Percentiles rank a stretch among this genome's conserved stretches.
These are phyloP conservation scores for Ovibos moschatus DNA, from an alignment of 2,113 vertebrate genomes.

Conservation along the genomic window DNA sequence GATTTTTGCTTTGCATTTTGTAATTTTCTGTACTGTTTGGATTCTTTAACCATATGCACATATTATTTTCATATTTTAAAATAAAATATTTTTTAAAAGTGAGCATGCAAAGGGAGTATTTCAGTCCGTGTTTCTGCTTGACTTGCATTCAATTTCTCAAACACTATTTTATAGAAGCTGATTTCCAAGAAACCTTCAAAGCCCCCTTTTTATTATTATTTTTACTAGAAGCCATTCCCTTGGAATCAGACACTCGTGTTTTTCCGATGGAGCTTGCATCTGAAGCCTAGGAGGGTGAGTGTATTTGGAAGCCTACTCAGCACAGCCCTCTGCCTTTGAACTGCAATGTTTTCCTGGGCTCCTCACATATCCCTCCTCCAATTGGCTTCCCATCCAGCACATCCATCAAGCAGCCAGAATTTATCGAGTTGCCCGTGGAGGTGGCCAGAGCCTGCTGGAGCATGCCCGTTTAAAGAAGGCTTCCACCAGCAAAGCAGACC, in stretches of 20 bases:
- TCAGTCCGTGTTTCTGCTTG: slow-evolving; percentile 58
- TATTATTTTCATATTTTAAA: slow-evolving; percentile 62
- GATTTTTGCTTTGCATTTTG: slow-evolving; percentile 13
- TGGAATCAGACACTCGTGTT: slow-evolving; percentile 62
- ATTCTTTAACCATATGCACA: slow-evolving; percentile 8
- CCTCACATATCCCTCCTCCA: not conserved
- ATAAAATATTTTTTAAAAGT: slow-evolving; percentile 47
- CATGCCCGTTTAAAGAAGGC: not conserved
- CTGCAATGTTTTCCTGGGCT: slow-evolving; percentile 2
- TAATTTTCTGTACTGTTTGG: slow-evolving; percentile 19
- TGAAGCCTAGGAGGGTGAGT: slow-evolving; percentile 32
- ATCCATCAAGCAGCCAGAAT: slow-evolving; percentile 8
- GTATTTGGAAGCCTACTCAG: slow-evolving; percentile 43
- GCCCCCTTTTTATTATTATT: slow-evolving; percentile 62
- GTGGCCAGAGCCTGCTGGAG: slow-evolving; percentile 4
- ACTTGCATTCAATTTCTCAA: slow-evolving; percentile 60
- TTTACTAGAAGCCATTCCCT: slow-evolving; percentile 67
- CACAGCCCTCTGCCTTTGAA: slow-evolving; percentile 46
- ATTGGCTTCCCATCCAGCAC: slow-evolving; percentile 10
- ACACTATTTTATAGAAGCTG: slow-evolving; percentile 55
- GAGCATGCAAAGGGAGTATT: slow-evolving; percentile 24
- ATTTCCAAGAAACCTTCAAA: slow-evolving; percentile 75
- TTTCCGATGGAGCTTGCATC: slow-evolving; percentile 59
- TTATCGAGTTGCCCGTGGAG: not conserved
- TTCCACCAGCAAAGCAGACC: slow-evolving; percentile 16